Evolutionary conservation across 2,797 vertebrate species (phyloP).

Genomic region (Coendou prehensilis): DNA sequence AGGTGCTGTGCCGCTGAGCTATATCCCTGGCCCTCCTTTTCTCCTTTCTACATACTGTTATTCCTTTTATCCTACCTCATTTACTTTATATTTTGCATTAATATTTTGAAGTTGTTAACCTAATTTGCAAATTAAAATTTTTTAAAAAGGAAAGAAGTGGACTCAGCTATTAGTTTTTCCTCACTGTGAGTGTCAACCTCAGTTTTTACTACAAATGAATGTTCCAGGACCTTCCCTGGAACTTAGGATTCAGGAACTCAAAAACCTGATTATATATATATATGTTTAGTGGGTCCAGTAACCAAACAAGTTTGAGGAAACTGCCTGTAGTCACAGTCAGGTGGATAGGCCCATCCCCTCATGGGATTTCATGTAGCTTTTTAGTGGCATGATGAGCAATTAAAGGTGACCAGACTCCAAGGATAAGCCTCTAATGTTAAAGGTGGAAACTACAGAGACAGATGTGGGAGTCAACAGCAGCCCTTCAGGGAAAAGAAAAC

Average conservation of each 20-base stretch:
- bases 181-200: neutral
- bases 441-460: neutral
- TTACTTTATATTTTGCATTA: conserved; percentile 12
- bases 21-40: no score
- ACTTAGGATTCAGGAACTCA: neutral
- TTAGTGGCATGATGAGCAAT: neutral
- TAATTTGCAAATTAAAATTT: neutral
- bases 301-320: neutral
- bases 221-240: neutral
- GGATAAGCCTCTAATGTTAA: neutral
- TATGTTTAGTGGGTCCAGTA: neutral
- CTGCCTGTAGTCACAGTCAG: neutral
- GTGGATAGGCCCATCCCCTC: no score
- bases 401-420: neutral
- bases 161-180: neutral
- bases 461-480: neutral
- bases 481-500: neutral
- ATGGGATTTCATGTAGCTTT: neutral
- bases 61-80: neutral
- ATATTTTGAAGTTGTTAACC: neutral
- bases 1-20: no score
- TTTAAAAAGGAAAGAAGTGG: neutral
- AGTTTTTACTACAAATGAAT: neutral
- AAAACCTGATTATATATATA: neutral
- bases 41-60: neutral